These are phyloP conservation scores for Vespertilio murinus DNA, from an alignment of 2,797 vertebrate species.

Conservation along the genomic window DNA sequence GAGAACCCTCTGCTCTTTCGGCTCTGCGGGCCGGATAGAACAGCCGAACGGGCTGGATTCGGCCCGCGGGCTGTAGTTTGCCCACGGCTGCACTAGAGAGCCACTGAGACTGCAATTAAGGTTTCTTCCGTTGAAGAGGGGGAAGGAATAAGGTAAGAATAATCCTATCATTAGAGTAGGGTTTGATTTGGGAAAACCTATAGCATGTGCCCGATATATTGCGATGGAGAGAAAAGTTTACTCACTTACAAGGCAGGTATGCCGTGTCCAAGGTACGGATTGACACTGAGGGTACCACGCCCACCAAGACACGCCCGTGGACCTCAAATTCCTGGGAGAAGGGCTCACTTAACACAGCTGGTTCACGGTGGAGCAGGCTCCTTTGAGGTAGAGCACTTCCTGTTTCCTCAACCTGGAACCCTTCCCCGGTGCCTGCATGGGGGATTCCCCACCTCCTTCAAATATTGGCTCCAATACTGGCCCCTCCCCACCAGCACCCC, in stretches of 20 bases:
- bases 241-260: background rate
- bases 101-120: no score
- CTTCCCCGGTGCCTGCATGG: background rate
- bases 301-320: background rate
- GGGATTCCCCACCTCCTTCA: background rate
- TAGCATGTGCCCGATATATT: background rate
- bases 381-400: background rate
- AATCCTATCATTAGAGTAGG: background rate
- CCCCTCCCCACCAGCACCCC: background rate
- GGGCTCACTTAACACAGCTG: background rate
- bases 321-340: background rate
- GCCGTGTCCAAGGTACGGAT: no score
- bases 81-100: no score
- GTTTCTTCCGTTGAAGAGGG: background rate
- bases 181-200: no score
- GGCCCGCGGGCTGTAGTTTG: no score
- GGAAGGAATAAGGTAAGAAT: background rate
- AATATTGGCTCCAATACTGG: background rate
- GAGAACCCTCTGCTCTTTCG: no score
- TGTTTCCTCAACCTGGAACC: background rate
- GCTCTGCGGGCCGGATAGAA: no score
- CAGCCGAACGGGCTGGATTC: no score
- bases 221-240: background rate
- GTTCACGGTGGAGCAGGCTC: background rate
- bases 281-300: background rate